phyloP scores from a whole-genome alignment of 2,113 vertebrate genomes.

The Calonectris borealis region DNA sequence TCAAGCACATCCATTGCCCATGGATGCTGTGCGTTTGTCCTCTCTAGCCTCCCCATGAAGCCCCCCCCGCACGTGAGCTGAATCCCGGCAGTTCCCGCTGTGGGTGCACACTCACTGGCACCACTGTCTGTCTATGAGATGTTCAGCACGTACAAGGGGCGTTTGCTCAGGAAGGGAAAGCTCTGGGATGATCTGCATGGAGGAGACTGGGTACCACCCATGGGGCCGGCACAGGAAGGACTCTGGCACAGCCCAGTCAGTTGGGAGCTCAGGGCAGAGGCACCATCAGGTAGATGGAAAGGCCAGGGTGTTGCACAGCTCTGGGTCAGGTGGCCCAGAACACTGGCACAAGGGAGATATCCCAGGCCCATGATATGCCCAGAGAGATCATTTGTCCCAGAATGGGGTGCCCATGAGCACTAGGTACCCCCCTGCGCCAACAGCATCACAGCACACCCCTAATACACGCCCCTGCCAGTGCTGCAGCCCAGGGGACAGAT shows the following conservation, averaged over 20 bases:
- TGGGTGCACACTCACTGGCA: background rate
- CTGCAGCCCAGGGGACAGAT: background rate
- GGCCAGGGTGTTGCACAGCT: background rate
- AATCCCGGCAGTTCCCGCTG: background rate
- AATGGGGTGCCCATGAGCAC: rapidly evolving
- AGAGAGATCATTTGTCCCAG: background rate
- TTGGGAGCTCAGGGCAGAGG: background rate
- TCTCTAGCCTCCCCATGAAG: background rate
- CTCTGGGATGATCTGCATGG: background rate
- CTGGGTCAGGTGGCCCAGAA: background rate
- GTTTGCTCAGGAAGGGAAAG: background rate
- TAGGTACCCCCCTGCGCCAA: background rate
- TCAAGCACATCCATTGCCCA: too few relatives aligned
- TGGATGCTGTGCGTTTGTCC: too few relatives aligned
- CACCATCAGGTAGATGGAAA: background rate
- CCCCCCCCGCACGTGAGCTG: rapidly evolving
- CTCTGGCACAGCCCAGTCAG: background rate
- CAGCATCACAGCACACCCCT: background rate
- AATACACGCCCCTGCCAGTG: background rate
- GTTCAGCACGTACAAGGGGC: rapidly evolving
- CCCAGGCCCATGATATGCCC: background rate
- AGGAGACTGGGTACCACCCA: background rate
- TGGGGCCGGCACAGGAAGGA: background rate
- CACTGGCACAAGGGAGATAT: background rate
- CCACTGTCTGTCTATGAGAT: background rate